These are phyloP conservation scores for Centroberyx gerrardi DNA, from an alignment of 2,797 vertebrate species.

Conservation along the genomic window DNA sequence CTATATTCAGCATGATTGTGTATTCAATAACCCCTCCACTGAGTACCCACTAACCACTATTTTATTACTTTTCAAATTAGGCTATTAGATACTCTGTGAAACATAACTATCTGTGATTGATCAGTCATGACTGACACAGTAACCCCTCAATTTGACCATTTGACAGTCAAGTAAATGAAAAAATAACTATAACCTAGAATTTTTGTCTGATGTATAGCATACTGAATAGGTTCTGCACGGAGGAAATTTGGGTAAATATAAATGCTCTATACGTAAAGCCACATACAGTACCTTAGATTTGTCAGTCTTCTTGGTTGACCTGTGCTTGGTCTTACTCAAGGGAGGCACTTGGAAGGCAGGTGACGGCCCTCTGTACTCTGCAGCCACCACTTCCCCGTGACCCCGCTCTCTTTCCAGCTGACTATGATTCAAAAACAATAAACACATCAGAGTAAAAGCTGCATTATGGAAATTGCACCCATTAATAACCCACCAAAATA, in stretches of 20 bases:
- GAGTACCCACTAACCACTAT: background rate
- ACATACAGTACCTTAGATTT: constrained; percentile 61
- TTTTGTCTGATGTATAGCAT: background rate
- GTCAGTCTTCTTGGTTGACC: constrained; percentile 35
- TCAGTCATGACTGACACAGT: background rate
- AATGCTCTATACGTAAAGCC: no score
- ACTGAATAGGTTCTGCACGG: background rate
- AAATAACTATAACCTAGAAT: no score
- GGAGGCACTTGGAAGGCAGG: constrained; percentile 46
- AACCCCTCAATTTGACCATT: background rate
- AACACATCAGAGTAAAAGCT: background rate
- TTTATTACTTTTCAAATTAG: background rate
- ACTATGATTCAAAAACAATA: constrained; percentile 58
- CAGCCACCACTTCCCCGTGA: constrained; percentile 43
- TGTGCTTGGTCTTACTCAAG: constrained; percentile 47
- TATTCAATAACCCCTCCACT: background rate
- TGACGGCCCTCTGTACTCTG: constrained; percentile 56
- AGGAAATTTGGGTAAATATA: background rate
- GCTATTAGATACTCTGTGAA: no score
- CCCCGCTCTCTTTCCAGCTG: constrained; percentile 72
- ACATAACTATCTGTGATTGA: background rate
- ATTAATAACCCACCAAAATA: background rate
- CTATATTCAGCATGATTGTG: constrained; percentile 10
- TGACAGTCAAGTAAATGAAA: no score
- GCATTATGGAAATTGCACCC: background rate